Evolutionary conservation across 2,797 vertebrate species (phyloP).

Genomic region (Anguilla marmorata): DNA sequence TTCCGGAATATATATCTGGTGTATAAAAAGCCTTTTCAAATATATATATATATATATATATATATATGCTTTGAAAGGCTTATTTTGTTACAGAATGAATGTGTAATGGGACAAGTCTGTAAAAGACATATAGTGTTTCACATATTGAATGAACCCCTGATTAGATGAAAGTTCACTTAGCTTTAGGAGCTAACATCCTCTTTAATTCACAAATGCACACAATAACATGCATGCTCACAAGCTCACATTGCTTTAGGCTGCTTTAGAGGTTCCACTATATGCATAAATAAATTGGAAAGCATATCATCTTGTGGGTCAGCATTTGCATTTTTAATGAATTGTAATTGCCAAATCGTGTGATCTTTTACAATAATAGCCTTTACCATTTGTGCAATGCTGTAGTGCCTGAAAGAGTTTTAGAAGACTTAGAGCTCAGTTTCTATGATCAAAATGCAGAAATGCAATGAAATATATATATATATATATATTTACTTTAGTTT

Average conservation of each 20-base stretch:
- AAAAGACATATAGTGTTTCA: background rate
- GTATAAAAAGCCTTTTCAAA: background rate
- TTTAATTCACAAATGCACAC: constrained; percentile 3
- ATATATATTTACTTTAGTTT: background rate
- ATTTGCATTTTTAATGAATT: background rate
- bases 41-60: background rate
- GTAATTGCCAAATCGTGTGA: background rate
- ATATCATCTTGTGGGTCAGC: background rate
- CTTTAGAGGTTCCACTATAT: background rate
- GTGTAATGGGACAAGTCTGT: background rate
- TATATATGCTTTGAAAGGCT: background rate
- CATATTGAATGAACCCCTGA: background rate
- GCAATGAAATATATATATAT: background rate
- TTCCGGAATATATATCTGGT: background rate
- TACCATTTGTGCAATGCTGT: background rate
- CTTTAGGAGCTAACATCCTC: background rate
- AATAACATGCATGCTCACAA: background rate
- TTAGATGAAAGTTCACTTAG: background rate
- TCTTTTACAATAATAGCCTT: background rate
- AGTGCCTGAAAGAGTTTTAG: background rate
- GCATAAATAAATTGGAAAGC: background rate
- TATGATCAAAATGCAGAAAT: background rate
- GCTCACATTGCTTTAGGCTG: background rate
- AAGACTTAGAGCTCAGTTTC: background rate
- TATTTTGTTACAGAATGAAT: background rate